These are phyloP conservation scores for Euura saliciscinereae DNA, from an alignment of 1,140 invertebrate species.

Conservation along the genomic window DNA sequence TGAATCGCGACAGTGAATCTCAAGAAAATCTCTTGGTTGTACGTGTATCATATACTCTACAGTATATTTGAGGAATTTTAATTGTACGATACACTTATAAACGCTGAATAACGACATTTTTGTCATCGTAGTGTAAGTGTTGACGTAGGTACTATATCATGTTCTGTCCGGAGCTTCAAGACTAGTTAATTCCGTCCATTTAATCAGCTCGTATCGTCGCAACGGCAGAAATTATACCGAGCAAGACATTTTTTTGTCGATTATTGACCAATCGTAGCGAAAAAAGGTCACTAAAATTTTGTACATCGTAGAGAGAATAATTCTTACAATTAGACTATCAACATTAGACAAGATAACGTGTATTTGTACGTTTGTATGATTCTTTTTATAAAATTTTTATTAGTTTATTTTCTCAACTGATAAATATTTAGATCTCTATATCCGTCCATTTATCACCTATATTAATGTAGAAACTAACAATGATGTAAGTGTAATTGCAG, in stretches of 20 bases:
- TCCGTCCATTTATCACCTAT: too few relatives aligned
- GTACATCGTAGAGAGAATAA: background rate
- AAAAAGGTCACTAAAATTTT: background rate
- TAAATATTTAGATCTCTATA: too few relatives aligned
- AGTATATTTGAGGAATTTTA: too few relatives aligned
- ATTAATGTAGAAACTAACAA: too few relatives aligned
- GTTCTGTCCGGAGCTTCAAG: background rate
- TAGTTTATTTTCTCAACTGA: background rate
- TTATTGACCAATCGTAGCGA: background rate
- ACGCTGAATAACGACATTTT: too few relatives aligned
- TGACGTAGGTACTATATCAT: too few relatives aligned
- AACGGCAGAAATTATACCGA: background rate
- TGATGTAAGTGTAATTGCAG: too few relatives aligned
- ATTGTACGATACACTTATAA: too few relatives aligned
- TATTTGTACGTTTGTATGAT: background rate
- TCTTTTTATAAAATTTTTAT: background rate
- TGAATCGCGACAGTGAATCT: too few relatives aligned
- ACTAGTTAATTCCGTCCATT: slow-evolving; percentile 5
- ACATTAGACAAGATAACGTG: background rate
- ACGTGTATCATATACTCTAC: too few relatives aligned
- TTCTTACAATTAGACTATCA: background rate
- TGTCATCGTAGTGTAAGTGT: too few relatives aligned
- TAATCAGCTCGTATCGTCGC: background rate
- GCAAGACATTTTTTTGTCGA: background rate
- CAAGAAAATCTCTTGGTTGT: too few relatives aligned